phyloP scores from a whole-genome alignment of 2,113 vertebrate genomes.

The Phyllopteryx taeniolatus region DNA sequence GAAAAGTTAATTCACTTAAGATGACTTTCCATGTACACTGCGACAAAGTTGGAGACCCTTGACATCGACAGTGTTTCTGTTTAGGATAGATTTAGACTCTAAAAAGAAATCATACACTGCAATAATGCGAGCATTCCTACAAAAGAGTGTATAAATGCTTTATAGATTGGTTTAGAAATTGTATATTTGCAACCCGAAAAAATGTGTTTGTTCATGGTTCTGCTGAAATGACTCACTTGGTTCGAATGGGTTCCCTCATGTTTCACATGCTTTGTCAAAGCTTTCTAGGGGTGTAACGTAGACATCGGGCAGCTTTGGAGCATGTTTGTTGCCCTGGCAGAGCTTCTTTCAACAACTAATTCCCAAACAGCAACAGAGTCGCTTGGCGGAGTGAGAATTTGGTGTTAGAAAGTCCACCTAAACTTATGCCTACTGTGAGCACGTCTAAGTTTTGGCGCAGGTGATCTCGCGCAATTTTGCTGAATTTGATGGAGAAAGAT shows the following conservation, averaged over 20 bases:
- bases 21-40: conserved; percentile 33
- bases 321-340: neutral
- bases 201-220: neutral
- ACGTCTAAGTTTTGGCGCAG: no score
- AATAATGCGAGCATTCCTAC: neutral
- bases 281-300: neutral
- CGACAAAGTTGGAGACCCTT: conserved; percentile 15
- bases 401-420: no score
- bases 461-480: no score
- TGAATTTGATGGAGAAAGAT: no score
- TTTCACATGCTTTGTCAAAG: neutral
- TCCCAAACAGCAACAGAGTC: no score
- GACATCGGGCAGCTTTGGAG: neutral
- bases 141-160: neutral
- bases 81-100: neutral
- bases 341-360: no score
- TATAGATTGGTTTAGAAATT: neutral
- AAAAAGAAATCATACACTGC: neutral
- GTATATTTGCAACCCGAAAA: neutral
- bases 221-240: neutral
- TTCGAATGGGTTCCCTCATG: neutral
- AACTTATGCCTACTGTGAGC: no score
- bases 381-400: no score
- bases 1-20: conserved; percentile 42
- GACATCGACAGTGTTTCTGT: neutral